Evolutionary conservation across 2,797 vertebrate genomes (phyloP).

Genomic region (Saxicola maurus): DNA sequence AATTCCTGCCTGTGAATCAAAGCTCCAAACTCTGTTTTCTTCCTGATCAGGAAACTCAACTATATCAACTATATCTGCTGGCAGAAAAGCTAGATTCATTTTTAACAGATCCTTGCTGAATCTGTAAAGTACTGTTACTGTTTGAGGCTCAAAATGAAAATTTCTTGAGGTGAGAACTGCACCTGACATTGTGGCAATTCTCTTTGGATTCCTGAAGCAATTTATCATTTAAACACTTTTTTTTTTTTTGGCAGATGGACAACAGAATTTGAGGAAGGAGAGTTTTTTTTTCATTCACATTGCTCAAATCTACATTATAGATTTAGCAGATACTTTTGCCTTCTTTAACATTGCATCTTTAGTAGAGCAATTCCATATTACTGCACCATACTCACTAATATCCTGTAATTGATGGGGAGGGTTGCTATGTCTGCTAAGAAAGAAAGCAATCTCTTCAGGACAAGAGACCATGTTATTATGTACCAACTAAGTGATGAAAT

Average conservation of each 20-base stretch:
- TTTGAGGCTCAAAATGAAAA: not conserved
- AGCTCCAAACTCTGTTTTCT: not conserved
- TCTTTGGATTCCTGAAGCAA: not conserved
- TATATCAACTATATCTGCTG: not conserved
- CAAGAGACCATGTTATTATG: not conserved
- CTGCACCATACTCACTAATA: not conserved
- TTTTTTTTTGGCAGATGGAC: not conserved
- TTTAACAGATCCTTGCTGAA: not conserved
- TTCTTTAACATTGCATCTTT: not conserved
- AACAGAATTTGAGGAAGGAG: not conserved
- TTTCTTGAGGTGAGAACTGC: not conserved
- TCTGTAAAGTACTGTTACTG: not conserved
- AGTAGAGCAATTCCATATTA: not conserved
- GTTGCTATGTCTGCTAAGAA: not conserved
- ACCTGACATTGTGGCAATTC: not conserved
- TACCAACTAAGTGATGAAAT: not conserved
- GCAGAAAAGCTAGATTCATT: not conserved
- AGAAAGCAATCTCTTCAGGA: not conserved
- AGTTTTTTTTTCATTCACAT: not conserved
- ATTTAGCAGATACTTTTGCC: not conserved
- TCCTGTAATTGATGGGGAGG: not conserved
- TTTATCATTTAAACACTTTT: not conserved
- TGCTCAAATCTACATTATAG: not conserved
- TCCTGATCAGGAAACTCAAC: not conserved
- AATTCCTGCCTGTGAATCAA: not conserved